phyloP scores from a whole-genome alignment of 2,113 vertebrate genomes.

The Mola mola region DNA sequence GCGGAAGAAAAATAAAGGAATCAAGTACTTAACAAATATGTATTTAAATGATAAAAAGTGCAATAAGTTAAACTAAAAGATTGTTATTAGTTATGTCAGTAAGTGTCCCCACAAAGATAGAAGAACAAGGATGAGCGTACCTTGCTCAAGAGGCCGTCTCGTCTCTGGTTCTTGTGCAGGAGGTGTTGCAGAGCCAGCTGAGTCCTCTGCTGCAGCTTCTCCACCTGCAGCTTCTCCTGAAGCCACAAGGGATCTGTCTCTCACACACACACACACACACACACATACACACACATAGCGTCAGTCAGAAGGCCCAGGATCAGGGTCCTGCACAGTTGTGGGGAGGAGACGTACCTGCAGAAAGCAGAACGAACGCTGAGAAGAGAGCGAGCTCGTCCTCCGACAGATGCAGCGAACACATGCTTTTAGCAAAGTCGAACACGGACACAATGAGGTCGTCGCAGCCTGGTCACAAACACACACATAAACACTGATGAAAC shows the following conservation, averaged over 20 bases:
- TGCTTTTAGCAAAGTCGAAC: conserved; percentile 99
- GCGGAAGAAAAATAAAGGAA: no score
- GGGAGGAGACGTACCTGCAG: conserved; percentile 91
- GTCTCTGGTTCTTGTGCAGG: conserved; percentile 98
- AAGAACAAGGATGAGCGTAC: no score
- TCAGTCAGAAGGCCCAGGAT: no score
- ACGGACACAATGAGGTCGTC: conserved; percentile 99
- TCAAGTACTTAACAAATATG: no score
- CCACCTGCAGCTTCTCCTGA: conserved; percentile 98
- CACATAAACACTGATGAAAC: conserved; percentile 88
- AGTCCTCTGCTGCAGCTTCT: conserved; percentile 98
- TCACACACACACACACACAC: no score
- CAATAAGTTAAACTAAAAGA: no score
- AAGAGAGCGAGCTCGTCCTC: conserved; percentile 99
- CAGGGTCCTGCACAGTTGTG: conserved; percentile 30
- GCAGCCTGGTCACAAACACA: conserved; percentile 86
- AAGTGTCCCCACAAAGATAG: no score
- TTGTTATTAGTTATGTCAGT: no score
- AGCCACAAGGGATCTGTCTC: conserved; percentile 88
- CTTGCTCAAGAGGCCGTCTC: conserved; percentile 98
- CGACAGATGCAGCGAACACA: conserved; percentile 99
- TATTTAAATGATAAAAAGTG: conserved; percentile 45
- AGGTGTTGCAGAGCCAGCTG: conserved; percentile 97
- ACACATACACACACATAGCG: no score
- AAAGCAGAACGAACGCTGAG: conserved; percentile 99